Percentiles rank a stretch among this genome's conserved stretches.
Conservation (phyloP, 2,797 vertebrate genomes). For the Esox masquinongy region DNA sequence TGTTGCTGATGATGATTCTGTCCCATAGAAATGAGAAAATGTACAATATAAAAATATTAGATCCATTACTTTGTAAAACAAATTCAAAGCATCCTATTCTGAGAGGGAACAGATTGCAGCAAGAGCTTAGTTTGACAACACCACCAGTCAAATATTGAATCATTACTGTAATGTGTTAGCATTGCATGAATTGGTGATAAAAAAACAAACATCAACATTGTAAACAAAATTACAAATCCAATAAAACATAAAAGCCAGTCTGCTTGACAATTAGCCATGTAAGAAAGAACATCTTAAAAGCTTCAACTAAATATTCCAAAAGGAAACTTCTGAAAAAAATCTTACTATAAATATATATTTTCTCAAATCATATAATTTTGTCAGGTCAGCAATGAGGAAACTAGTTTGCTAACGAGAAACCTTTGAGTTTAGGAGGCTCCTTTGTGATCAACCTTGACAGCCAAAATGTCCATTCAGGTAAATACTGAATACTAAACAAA, state of each 20-base stretch:
- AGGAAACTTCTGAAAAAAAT: constrained; percentile 64
- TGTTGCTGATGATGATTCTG: constrained; percentile 54
- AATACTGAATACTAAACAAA: constrained; percentile 51
- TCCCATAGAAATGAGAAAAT: constrained; percentile 62
- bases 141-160: constrained; percentile 17
- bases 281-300: constrained; percentile 74
- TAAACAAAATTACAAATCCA: constrained; percentile 31
- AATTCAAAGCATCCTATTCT: constrained; percentile 52
- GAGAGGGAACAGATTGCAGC: constrained; percentile 48
- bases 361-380: constrained; percentile 65
- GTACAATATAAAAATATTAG: constrained; percentile 63
- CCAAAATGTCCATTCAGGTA: constrained; percentile 37
- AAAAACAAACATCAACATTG: constrained; percentile 30
- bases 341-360: constrained; percentile 76
- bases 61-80: constrained; percentile 51
- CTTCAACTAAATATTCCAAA: constrained; percentile 67
- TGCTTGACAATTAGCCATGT: constrained; percentile 58
- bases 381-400: constrained; percentile 68
- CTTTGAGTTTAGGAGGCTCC: constrained; percentile 47
- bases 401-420: constrained; percentile 63
- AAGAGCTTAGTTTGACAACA: constrained; percentile 16
- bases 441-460: constrained; percentile 45
- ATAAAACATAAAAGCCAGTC: constrained; percentile 54
- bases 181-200: constrained; percentile 42
- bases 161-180: constrained; percentile 33